Evolutionary conservation across 2,113 vertebrate species (phyloP).

Genomic region (Lethenteron reissneri): DNA sequence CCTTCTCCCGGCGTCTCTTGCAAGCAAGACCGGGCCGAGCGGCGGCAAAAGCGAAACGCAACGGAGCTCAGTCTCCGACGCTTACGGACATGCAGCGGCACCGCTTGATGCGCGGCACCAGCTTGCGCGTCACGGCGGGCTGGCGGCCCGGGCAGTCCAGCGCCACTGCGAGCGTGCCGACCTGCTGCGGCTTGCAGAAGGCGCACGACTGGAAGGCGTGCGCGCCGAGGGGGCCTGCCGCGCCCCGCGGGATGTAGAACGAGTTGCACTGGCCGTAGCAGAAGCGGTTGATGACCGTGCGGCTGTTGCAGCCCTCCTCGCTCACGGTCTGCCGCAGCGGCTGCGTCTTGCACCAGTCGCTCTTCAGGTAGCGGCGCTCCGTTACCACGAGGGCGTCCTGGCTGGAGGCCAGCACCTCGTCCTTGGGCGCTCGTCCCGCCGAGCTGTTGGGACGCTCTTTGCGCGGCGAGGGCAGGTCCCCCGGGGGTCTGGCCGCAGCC

Average conservation of each 20-base stretch:
- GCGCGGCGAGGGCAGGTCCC: no score
- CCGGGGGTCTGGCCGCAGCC: no score
- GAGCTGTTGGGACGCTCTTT: no score
- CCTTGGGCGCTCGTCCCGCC: no score
- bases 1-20: no score
- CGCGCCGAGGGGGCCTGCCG: slow-evolving; percentile 29
- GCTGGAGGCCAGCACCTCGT: slow-evolving; percentile 50
- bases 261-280: slow-evolving; percentile 99
- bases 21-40: no score
- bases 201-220: slow-evolving; percentile 90
- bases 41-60: no score
- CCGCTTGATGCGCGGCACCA: slow-evolving; percentile 82
- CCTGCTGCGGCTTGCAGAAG: slow-evolving; percentile 77
- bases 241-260: slow-evolving; percentile 81
- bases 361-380: slow-evolving; percentile 76
- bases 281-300: slow-evolving; percentile 82
- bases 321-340: slow-evolving; percentile 71
- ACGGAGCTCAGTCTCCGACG: slow-evolving; percentile 20
- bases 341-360: slow-evolving; percentile 97
- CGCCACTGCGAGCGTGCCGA: slow-evolving; percentile 63
- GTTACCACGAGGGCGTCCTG: slow-evolving; percentile 84
- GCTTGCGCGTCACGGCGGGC: slow-evolving; percentile 60
- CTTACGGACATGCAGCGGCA: slow-evolving; percentile 82
- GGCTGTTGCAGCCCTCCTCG: slow-evolving; percentile 68
- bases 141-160: slow-evolving; percentile 67